A percentile compares a stretch with the other conserved stretches of the same genome.
Evolutionary conservation across 2,797 vertebrate genomes (phyloP).

Genomic region (Steatocranus sp.): DNA sequence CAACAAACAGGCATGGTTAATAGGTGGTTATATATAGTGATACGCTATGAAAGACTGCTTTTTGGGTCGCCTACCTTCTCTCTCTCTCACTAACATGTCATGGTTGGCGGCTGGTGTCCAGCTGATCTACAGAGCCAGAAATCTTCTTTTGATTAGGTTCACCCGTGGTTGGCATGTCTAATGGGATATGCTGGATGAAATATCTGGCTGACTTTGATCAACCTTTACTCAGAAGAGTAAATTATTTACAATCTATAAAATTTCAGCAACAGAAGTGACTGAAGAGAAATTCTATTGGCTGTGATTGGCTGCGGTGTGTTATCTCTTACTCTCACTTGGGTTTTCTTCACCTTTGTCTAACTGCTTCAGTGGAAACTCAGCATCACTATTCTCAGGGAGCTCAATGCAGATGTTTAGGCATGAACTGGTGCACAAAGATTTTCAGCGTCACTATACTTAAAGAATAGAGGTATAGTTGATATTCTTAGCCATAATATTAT

Average conservation of each 20-base stretch:
- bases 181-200: neutral
- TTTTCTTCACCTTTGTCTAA: neutral
- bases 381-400: neutral
- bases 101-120: neutral
- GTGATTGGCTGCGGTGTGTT: neutral
- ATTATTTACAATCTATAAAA: neutral
- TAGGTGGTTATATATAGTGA: neutral
- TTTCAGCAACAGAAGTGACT: neutral
- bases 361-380: neutral
- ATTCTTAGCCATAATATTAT: neutral
- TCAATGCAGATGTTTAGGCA: neutral
- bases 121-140: neutral
- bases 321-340: neutral
- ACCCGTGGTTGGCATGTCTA: neutral
- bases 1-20: neutral
- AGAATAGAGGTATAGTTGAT: constrained; percentile 5
- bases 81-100: neutral
- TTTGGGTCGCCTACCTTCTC: neutral
- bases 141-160: neutral
- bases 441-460: neutral
- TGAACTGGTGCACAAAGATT: neutral
- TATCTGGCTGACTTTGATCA: neutral
- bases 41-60: neutral
- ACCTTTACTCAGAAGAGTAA: neutral
- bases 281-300: neutral